phyloP scores from a whole-genome alignment of 1,140 invertebrate genomes.

The Hermetia illucens region DNA sequence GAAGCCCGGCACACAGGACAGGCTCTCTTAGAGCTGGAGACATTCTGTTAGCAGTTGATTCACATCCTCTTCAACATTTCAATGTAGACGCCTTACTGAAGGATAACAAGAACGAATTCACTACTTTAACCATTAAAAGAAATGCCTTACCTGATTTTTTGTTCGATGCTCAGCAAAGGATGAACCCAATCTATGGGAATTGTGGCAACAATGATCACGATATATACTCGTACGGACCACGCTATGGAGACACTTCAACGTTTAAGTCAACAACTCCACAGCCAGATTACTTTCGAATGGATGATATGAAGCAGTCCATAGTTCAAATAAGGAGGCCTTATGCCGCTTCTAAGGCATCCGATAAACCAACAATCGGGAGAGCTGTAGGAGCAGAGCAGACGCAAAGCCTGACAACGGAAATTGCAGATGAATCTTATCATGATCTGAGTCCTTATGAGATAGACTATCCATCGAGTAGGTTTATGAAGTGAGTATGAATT shows the following conservation, averaged over 20 bases:
- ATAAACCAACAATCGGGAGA: conserved; percentile 11
- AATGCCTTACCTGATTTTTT: conserved; percentile 26
- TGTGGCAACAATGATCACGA: conserved; percentile 16
- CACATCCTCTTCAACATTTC: conserved; percentile 59
- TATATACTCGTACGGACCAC: conserved; percentile 19
- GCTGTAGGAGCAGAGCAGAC: conserved; percentile 17
- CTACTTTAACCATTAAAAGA: conserved; percentile 27
- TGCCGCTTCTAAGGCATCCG: neutral
- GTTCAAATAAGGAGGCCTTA: conserved; percentile 20
- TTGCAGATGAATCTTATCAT: conserved; percentile 19
- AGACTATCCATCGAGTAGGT: conserved; percentile 15
- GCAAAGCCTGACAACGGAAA: conserved; percentile 27
- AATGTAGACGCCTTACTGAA: conserved; percentile 28
- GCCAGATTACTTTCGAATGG: conserved; percentile 23
- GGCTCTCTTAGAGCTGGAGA: conserved; percentile 79
- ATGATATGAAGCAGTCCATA: conserved; percentile 14
- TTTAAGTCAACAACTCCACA: conserved; percentile 25
- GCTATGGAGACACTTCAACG: conserved; percentile 18
- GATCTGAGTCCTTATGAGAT: conserved; percentile 22
- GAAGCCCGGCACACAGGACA: conserved; percentile 78
- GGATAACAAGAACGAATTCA: conserved; percentile 18
- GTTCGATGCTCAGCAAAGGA: conserved; percentile 14
- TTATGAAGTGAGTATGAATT: conserved; percentile 20
- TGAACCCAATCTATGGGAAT: conserved; percentile 26
- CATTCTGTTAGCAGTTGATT: conserved; percentile 74